Evolutionary conservation across 2,797 vertebrate species (phyloP).

Genomic region (Phrynocephalus vlangalii): DNA sequence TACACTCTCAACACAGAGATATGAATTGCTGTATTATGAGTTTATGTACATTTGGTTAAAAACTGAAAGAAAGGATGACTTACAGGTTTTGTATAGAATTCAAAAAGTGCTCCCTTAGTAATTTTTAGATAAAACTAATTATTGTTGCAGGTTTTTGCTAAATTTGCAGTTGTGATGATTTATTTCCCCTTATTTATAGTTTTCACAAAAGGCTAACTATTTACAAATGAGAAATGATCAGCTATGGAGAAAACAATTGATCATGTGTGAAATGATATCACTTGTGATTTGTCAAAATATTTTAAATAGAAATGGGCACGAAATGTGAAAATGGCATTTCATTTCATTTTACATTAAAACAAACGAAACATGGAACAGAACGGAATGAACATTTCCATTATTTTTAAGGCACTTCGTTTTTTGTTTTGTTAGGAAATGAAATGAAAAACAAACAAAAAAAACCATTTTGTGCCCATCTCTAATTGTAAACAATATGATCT

Average conservation of each 20-base stretch:
- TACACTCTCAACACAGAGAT: constrained; percentile 12
- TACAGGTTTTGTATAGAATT: background rate
- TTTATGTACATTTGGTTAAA: background rate
- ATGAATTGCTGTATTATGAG: constrained; percentile 10
- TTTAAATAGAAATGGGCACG: background rate
- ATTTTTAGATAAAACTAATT: constrained; percentile 20
- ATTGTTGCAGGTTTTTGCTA: background rate
- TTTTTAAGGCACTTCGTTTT: no score
- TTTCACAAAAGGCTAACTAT: background rate
- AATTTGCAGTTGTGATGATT: background rate
- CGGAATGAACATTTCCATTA: no score
- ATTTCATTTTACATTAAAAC: no score
- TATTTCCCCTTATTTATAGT: background rate
- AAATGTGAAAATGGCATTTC: no score
- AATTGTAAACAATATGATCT: background rate
- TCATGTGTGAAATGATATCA: background rate
- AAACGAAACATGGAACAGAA: no score
- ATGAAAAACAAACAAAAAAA: no score
- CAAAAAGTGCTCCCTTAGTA: background rate
- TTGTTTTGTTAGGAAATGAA: no score
- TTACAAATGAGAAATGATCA: background rate
- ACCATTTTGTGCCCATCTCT: no score
- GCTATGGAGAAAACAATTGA: background rate
- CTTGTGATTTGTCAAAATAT: background rate
- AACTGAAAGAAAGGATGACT: background rate